Percentiles rank a stretch among this genome's conserved stretches.
Evolutionary conservation across 2,113 vertebrate species (phyloP).

Genomic region (Lichenostomus cassidix): DNA sequence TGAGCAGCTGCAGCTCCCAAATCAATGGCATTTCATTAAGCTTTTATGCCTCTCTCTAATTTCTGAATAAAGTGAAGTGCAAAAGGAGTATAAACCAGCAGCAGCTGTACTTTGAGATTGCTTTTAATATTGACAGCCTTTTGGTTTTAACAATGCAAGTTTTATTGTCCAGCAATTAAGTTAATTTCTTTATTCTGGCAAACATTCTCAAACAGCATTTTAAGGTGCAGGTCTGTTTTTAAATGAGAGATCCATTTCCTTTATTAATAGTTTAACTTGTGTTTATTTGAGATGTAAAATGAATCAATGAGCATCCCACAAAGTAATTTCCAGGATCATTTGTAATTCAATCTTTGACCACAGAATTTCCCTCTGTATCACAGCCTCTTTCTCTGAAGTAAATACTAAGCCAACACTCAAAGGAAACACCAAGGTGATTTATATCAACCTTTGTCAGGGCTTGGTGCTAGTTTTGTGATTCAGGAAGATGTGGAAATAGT

Average conservation of each 20-base stretch:
- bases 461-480: not conserved
- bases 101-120: constrained; percentile 69
- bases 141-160: constrained; percentile 65
- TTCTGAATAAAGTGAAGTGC: constrained; percentile 64
- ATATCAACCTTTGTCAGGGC: not conserved
- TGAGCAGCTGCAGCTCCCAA: constrained; percentile 70
- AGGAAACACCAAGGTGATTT: not conserved
- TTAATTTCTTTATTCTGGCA: constrained; percentile 36
- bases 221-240: constrained; percentile 28
- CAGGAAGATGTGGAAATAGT: not conserved
- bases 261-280: constrained; percentile 45
- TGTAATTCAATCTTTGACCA: not conserved
- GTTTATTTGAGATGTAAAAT: constrained; percentile 45
- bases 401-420: not conserved
- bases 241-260: constrained; percentile 38
- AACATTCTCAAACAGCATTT: constrained; percentile 20
- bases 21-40: constrained; percentile 68
- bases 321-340: not conserved
- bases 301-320: not conserved
- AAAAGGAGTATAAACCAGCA: constrained; percentile 66
- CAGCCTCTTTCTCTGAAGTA: not conserved
- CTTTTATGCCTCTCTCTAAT: constrained; percentile 71
- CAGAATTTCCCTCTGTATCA: not conserved
- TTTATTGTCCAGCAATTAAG: constrained; percentile 68
- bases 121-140: constrained; percentile 63